Base-by-base conservation (phyloP, 2,888 invertebrate species). In the Harmothoe impar region DNA sequence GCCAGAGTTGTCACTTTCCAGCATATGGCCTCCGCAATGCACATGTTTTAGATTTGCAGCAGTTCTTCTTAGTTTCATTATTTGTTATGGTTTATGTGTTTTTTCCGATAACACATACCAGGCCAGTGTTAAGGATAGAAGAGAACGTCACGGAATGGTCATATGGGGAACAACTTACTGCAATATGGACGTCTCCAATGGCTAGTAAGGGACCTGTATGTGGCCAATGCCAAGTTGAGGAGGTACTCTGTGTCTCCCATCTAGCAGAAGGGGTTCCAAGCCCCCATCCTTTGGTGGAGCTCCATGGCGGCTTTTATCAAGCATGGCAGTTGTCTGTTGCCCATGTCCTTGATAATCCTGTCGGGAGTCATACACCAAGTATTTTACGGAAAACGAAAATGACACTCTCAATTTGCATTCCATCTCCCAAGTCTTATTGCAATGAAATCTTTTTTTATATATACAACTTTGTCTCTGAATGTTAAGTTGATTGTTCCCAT, bases 251-350 rank as follows among this genome's bases (percentile, higher is more conserved):
- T 10, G 62, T 62, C 3, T 3, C n/a, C 5, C 5, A 62, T n/a
- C 62, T 43, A 43, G 5, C 43, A 43, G 43, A 43, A 43, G 43
- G 43, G 43, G 43, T 10, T 43, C 43, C 43, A 43, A 43, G 43
- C 43, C 43, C n/a, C 10, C 62, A 25, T 15, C 62, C 62, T 62
- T 25, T 62, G 62, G 62, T 25, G 62, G 62, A 62, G 1, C 62
- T 43, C 43, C 10, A 62, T n/a, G 62, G 62, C 62, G 62, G n/a
- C 62, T 62, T 43, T 62, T 15, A 62, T 62, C 62, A 20, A 86
- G 20, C 86, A 86, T 86, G 86, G 86, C 86, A 86, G 86, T 86
- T 86, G 86, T 86, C 86, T 86, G 86, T 86, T 86, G 86, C 20
- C 86, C 86, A 86, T 86, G 86, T 29, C 43, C 72, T 15, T 72